Percentiles rank a stretch among this genome's conserved stretches.
phyloP scores from a whole-genome alignment of 2,888 invertebrate species.

The Blastobasis lacticolella region DNA sequence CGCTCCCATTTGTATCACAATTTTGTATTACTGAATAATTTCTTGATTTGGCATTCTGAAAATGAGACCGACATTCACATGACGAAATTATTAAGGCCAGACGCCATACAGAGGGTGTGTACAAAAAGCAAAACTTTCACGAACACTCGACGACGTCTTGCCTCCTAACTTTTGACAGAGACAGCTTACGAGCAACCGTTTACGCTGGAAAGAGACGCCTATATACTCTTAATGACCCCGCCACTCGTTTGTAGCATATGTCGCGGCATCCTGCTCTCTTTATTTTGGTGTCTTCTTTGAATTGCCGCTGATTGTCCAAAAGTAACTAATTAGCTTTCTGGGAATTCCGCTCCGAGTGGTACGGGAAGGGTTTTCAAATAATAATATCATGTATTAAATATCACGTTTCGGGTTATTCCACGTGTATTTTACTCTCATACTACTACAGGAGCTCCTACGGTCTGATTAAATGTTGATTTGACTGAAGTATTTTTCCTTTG shows the following conservation, averaged over 20 bases:
- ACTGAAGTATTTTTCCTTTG: too few relatives aligned
- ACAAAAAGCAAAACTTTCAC: constrained; percentile 14
- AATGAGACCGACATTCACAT: too few relatives aligned
- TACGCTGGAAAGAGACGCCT: constrained; percentile 13
- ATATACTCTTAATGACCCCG: constrained; percentile 16
- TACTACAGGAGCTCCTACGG: too few relatives aligned
- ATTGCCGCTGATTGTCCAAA: constrained; percentile 27
- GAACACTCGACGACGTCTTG: not conserved
- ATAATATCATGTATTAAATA: too few relatives aligned
- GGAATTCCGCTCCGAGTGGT: constrained; percentile 2
- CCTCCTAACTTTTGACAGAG: constrained; percentile 7
- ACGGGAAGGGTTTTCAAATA: not conserved
- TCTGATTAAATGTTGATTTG: too few relatives aligned
- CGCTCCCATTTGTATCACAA: too few relatives aligned
- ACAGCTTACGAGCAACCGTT: constrained; percentile 2
- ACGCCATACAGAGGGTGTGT: not conserved
- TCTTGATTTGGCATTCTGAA: too few relatives aligned
- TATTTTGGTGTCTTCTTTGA: constrained; percentile 44
- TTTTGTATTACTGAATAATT: too few relatives aligned
- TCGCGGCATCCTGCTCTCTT: constrained; percentile 29
- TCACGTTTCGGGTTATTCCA: too few relatives aligned
- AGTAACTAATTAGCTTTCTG: constrained; percentile 18
- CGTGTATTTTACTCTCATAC: too few relatives aligned
- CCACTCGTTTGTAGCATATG: constrained; percentile 28
- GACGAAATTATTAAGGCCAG: not conserved